Evolutionary conservation across 2,888 invertebrate species (phyloP).

Genomic region (Thumatha senex): DNA sequence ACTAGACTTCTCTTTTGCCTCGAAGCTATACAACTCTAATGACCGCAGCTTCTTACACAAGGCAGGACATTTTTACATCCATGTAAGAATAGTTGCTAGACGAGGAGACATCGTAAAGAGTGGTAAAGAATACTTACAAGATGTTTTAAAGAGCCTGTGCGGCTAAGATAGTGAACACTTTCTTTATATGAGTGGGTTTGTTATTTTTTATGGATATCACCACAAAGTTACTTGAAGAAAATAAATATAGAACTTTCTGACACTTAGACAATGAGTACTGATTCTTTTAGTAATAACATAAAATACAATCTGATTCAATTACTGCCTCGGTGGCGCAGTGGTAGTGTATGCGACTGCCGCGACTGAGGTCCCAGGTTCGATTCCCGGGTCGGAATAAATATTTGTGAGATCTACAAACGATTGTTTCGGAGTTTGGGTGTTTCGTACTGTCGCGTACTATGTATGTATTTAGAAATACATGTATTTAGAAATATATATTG

Average conservation of each 20-base stretch:
- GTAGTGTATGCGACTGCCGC: too few relatives aligned
- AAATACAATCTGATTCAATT: too few relatives aligned
- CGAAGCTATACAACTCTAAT: constrained; percentile 29
- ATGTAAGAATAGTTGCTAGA: constrained; percentile 16
- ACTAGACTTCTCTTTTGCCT: constrained; percentile 8
- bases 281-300: too few relatives aligned
- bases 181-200: neutral
- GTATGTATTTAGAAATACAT: too few relatives aligned
- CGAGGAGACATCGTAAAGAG: constrained; percentile 22
- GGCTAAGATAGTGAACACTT: constrained; percentile 8
- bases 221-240: neutral
- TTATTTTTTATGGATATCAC: neutral
- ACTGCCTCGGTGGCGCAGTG: too few relatives aligned
- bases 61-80: constrained; percentile 22
- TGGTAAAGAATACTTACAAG: constrained; percentile 30
- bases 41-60: constrained; percentile 28
- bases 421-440: too few relatives aligned
- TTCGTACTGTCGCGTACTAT: too few relatives aligned
- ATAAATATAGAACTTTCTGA: neutral
- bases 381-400: too few relatives aligned
- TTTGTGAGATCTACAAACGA: too few relatives aligned
- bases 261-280: neutral
- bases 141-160: constrained; percentile 24
- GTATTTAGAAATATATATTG: too few relatives aligned
- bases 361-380: too few relatives aligned